phyloP scores from a whole-genome alignment of 1,140 invertebrate species.

The Achroia grisella region DNA sequence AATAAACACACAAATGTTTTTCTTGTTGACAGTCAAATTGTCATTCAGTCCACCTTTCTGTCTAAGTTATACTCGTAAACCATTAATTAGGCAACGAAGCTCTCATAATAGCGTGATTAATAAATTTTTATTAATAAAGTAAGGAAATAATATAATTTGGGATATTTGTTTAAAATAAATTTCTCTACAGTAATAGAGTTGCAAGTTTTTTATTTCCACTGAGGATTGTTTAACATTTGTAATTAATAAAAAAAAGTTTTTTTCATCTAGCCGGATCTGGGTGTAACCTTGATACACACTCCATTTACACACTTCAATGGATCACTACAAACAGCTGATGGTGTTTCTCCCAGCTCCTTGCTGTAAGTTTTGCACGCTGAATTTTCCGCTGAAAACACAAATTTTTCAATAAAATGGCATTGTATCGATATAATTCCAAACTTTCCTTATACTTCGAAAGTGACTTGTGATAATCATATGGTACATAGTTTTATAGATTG shows the following conservation, averaged over 20 bases:
- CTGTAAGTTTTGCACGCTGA: conserved; percentile 55
- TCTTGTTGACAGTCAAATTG: too few species aligned
- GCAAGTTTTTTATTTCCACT: not conserved
- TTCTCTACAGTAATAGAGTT: not conserved
- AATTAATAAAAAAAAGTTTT: not conserved
- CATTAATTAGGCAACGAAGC: too few species aligned
- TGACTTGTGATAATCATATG: too few species aligned
- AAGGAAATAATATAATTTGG: not conserved
- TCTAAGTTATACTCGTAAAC: too few species aligned
- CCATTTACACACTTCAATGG: conserved; percentile 44
- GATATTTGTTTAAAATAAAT: not conserved
- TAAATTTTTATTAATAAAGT: not conserved
- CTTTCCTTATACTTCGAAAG: too few species aligned
- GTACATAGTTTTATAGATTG: too few species aligned
- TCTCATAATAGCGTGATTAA: too few species aligned
- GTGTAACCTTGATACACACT: conserved; percentile 37
- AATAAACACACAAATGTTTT: too few species aligned
- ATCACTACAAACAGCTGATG: conserved; percentile 50
- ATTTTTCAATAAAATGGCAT: not conserved
- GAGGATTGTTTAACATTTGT: not conserved
- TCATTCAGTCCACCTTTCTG: too few species aligned
- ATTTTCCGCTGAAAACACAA: conserved; percentile 41
- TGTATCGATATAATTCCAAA: too few species aligned
- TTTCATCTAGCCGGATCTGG: conserved; percentile 13
- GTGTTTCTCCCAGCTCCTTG: conserved; percentile 61